Evolutionary conservation across 2,113 vertebrate genomes (phyloP).

Genomic region (Chloroceryle aenea): DNA sequence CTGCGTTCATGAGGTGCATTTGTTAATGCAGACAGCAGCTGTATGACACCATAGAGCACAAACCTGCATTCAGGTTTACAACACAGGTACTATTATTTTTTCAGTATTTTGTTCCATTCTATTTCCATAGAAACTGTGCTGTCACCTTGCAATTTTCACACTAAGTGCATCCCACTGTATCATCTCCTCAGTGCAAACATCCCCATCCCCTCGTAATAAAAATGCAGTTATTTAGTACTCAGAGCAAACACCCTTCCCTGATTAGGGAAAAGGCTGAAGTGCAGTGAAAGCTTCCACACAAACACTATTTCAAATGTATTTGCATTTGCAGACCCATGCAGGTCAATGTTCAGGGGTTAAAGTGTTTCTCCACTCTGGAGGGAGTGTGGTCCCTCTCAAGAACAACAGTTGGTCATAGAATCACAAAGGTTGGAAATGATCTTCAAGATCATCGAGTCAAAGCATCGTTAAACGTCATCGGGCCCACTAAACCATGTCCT

Average conservation of each 20-base stretch:
- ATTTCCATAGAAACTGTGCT: slow-evolving; percentile 65
- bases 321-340: neutral
- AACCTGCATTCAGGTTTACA: neutral
- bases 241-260: neutral
- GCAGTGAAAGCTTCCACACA: neutral
- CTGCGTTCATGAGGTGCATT: neutral
- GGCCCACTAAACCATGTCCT: too few relatives aligned
- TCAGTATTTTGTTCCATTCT: neutral
- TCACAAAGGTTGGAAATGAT: too few relatives aligned
- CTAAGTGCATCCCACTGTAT: neutral
- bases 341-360: neutral
- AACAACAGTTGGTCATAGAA: neutral
- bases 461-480: too few relatives aligned
- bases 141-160: slow-evolving; percentile 34
- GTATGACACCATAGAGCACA: neutral
- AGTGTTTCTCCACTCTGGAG: neutral
- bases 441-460: too few relatives aligned
- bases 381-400: neutral
- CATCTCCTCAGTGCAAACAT: slow-evolving; percentile 21
- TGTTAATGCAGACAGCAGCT: neutral
- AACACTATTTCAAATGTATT: neutral
- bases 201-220: neutral
- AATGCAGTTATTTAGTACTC: neutral
- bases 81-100: neutral
- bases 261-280: slow-evolving; percentile 28